A percentile compares a stretch with the other conserved stretches of the same genome.
phyloP scores from a whole-genome alignment of 2,888 invertebrate genomes.

The Laspeyria flexula region DNA sequence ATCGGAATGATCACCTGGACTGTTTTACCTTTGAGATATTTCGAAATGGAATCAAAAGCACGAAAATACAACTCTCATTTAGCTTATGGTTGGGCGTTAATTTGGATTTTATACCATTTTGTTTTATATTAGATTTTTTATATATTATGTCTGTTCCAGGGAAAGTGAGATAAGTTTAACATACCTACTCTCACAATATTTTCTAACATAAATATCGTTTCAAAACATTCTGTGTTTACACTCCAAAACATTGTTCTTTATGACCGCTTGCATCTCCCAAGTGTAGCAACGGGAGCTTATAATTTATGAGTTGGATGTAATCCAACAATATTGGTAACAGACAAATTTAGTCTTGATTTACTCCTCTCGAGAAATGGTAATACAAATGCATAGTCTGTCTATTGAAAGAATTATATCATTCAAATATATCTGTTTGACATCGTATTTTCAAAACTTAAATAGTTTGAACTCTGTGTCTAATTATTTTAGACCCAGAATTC shows the following conservation, averaged over 20 bases:
- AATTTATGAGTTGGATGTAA: constrained; percentile 50
- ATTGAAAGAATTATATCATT: neutral
- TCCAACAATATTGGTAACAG: constrained; percentile 47
- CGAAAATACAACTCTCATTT: neutral
- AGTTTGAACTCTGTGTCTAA: too few species aligned
- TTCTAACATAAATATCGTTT: neutral
- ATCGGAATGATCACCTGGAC: constrained; percentile 64
- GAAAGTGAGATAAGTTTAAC: too few species aligned
- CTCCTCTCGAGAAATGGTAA: constrained; percentile 37
- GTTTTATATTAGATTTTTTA: too few species aligned
- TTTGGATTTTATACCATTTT: neutral
- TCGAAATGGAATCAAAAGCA: constrained; percentile 53
- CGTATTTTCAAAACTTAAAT: too few species aligned
- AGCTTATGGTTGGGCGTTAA: neutral
- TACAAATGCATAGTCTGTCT: constrained; percentile 26
- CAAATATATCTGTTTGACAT: neutral
- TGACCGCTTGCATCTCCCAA: constrained; percentile 15
- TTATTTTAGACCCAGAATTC: too few species aligned
- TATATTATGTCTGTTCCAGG: too few species aligned
- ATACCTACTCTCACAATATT: too few species aligned
- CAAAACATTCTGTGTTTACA: constrained; percentile 12
- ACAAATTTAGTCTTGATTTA: constrained; percentile 55
- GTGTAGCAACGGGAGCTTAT: constrained; percentile 23
- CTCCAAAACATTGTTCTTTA: constrained; percentile 13
- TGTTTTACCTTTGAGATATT: constrained; percentile 49